These are phyloP conservation scores for Callorhinus ursinus DNA, from an alignment of 2,113 vertebrate genomes.

Conservation along the genomic window DNA sequence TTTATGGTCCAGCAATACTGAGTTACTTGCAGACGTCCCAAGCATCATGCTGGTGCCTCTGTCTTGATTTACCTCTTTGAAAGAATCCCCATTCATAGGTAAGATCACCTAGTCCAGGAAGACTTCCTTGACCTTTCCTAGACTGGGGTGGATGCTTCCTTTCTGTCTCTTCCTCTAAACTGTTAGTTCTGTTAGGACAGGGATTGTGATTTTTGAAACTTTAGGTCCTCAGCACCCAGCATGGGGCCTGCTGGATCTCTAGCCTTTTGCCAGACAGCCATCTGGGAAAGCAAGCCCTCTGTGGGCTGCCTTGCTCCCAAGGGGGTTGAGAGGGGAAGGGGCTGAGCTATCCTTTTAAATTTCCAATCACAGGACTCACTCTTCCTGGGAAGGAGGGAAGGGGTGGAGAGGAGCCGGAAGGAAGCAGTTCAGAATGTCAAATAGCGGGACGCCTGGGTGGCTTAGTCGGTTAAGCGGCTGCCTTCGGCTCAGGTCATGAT, in stretches of 20 bases:
- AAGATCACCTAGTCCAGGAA: not conserved
- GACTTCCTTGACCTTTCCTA: not conserved
- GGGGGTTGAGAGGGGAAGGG: not conserved
- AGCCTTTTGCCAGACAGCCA: not conserved
- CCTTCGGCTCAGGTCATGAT: too few relatives aligned
- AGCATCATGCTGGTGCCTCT: not conserved
- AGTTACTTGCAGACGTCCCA: not conserved
- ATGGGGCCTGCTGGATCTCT: not conserved
- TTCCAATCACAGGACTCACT: not conserved
- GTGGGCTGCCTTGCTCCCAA: not conserved
- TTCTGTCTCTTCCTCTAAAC: not conserved
- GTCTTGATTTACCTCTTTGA: not conserved
- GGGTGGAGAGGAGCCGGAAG: not conserved
- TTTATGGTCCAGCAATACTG: not conserved
- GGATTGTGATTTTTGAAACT: not conserved
- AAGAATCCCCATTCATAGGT: not conserved
- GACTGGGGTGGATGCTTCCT: not conserved
- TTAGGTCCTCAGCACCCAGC: not conserved
- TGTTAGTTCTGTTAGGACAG: not conserved
- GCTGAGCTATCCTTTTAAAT: not conserved
- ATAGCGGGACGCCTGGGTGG: too few relatives aligned
- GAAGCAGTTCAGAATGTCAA: not conserved
- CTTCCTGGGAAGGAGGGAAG: not conserved
- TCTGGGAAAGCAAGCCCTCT: not conserved
- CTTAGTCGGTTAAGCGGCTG: too few relatives aligned